These are phyloP conservation scores for Drepana arcuata DNA, from an alignment of 1,140 invertebrate genomes.

Conservation along the genomic window DNA sequence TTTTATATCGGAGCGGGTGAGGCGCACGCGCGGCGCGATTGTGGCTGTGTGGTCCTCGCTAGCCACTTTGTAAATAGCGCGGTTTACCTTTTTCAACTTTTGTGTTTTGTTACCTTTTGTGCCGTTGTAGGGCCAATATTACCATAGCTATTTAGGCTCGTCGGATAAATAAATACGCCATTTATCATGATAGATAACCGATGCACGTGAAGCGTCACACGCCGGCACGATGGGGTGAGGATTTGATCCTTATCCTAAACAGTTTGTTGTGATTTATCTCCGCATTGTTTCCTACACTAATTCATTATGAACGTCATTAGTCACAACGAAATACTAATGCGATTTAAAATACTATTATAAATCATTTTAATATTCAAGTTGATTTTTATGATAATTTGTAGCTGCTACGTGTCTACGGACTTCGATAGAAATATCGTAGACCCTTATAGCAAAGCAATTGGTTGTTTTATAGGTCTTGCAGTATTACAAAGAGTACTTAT, in stretches of 20 bases:
- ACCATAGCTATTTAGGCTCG: constrained; percentile 71
- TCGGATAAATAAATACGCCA: constrained; percentile 72
- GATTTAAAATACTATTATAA: too few species aligned
- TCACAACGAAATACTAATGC: too few species aligned
- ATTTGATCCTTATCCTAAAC: constrained; percentile 55
- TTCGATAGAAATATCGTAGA: too few species aligned
- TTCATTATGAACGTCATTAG: too few species aligned
- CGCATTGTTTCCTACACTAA: constrained; percentile 45
- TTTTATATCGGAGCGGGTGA: constrained; percentile 53
- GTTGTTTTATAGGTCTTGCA: too few species aligned
- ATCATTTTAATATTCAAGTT: too few species aligned
- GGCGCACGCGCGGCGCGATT: constrained; percentile 70
- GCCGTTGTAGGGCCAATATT: constrained; percentile 70
- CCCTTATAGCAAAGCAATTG: too few species aligned
- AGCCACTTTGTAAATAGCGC: constrained; percentile 72
- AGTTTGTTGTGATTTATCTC: constrained; percentile 54
- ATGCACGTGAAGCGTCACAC: constrained; percentile 55
- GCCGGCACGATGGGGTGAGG: constrained; percentile 50
- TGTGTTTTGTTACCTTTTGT: constrained; percentile 73
- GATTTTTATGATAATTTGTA: too few species aligned
- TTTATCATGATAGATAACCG: constrained; percentile 70
- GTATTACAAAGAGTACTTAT: too few species aligned
- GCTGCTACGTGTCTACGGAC: too few species aligned
- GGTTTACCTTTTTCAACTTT: constrained; percentile 72
- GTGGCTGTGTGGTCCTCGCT: constrained; percentile 69